Conservation (phyloP, 1,140 invertebrate genomes). For the Phymorhynchus buccinoides region DNA sequence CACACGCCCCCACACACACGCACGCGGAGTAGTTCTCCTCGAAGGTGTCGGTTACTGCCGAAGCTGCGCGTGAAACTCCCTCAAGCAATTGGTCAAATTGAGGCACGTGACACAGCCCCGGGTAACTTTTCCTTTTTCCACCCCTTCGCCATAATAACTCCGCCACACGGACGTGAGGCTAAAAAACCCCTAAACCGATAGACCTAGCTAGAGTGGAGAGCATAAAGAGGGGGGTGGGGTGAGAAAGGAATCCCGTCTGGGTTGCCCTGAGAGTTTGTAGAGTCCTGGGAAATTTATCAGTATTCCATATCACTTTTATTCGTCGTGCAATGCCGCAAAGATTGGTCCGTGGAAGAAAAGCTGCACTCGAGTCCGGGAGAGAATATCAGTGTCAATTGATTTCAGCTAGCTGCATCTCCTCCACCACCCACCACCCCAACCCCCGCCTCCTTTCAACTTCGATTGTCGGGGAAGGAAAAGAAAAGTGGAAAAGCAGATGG, state of each 20-base stretch:
- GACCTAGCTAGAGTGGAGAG: background rate
- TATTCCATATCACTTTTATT: slow-evolving; percentile 35
- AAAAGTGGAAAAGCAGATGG: background rate
- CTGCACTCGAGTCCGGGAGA: background rate
- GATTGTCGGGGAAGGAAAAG: background rate
- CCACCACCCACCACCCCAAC: too few relatives aligned
- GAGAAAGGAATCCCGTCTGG: too few relatives aligned
- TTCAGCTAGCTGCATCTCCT: too few relatives aligned
- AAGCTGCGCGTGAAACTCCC: background rate
- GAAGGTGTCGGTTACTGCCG: slow-evolving; percentile 1
- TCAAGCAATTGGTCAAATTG: slow-evolving; percentile 31
- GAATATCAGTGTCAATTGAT: slow-evolving; percentile 32
- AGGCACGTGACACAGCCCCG: background rate
- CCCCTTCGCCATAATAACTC: background rate
- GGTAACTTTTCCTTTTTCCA: background rate
- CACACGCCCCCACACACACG: background rate
- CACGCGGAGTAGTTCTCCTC: background rate
- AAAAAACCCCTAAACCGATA: too few relatives aligned
- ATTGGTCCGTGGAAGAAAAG: background rate
- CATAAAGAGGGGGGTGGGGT: too few relatives aligned
- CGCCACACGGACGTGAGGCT: background rate
- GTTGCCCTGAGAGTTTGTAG: too few relatives aligned
- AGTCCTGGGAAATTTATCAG: slow-evolving; percentile 34
- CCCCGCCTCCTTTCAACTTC: slow-evolving; percentile 24
- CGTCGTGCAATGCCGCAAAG: slow-evolving; percentile 26